phyloP scores from a whole-genome alignment of 2,888 invertebrate genomes.

The Drosophila prolongata region DNA sequence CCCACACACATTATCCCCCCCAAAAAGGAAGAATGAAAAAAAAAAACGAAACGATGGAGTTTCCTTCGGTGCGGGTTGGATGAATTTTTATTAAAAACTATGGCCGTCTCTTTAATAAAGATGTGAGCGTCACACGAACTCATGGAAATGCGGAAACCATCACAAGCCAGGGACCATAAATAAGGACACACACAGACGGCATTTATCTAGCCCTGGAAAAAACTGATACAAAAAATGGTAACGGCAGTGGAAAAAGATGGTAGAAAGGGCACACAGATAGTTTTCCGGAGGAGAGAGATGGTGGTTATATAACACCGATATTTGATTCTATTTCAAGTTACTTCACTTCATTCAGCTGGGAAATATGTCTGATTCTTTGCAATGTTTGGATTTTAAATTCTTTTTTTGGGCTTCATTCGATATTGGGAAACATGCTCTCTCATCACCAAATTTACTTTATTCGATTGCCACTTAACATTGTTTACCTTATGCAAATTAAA shows the following conservation, averaged over 20 bases:
- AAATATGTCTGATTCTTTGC: conserved; percentile 8
- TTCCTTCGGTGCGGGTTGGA: conserved; percentile 22
- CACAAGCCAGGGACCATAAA: conserved; percentile 61
- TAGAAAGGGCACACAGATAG: conserved; percentile 2
- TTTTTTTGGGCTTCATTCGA: not conserved
- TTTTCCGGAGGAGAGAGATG: not conserved
- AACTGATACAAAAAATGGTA: not conserved
- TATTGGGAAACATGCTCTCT: no score
- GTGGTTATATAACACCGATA: conserved; percentile 33
- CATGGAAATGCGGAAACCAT: conserved; percentile 17
- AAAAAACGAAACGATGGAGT: not conserved
- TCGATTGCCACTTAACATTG: no score
- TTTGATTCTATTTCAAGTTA: conserved; percentile 29
- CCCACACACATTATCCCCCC: conserved; percentile 4
- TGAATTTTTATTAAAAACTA: conserved; percentile 79
- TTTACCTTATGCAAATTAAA: no score
- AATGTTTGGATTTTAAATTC: not conserved
- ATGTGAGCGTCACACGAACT: conserved; percentile 27
- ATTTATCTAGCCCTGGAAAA: conserved; percentile 34
- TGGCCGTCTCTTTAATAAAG: conserved; percentile 73
- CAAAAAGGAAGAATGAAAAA: conserved; percentile 17
- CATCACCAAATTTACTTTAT: no score
- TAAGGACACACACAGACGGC: conserved; percentile 53
- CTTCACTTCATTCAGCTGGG: conserved; percentile 9
- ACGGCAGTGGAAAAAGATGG: not conserved